These are phyloP conservation scores for Phalanger gymnotis DNA, from an alignment of 2,797 vertebrate species.

Conservation along the genomic window DNA sequence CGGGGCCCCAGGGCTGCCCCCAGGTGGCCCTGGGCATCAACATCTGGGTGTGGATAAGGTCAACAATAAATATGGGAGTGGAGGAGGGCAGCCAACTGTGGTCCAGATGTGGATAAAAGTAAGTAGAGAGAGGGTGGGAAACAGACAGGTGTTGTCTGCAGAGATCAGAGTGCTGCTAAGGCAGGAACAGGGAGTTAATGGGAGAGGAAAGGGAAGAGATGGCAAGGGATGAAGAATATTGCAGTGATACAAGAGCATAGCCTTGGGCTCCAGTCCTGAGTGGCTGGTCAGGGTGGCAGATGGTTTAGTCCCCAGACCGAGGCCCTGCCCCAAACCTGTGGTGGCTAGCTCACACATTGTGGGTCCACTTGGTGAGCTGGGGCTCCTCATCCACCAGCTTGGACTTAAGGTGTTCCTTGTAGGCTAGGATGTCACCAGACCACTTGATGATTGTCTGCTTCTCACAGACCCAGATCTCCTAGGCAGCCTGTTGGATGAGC, in stretches of 20 bases:
- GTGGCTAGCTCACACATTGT: constrained; percentile 87
- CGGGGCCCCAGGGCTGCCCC: constrained; percentile 6
- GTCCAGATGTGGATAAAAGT: constrained; percentile 60
- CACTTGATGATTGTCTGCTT: constrained; percentile 98
- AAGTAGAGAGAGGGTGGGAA: constrained; percentile 64
- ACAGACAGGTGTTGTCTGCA: constrained; percentile 62
- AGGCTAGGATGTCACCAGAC: constrained; percentile 95
- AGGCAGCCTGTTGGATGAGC: constrained; percentile 98
- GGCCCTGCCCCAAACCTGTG: constrained; percentile 37
- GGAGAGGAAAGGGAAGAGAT: constrained; percentile 68
- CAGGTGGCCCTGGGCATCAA: constrained; percentile 41
- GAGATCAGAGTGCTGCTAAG: constrained; percentile 71
- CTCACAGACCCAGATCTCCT: constrained; percentile 99
- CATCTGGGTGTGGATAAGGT: constrained; percentile 15
- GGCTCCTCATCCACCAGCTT: constrained; percentile 88
- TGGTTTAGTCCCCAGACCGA: constrained; percentile 43
- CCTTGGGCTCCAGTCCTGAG: constrained; percentile 73
- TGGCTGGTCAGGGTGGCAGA: constrained; percentile 58
- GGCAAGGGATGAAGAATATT: constrained; percentile 75
- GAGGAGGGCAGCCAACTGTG: constrained; percentile 55
- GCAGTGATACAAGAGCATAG: constrained; percentile 80
- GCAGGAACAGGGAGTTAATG: constrained; percentile 39
- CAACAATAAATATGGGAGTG: constrained; percentile 58
- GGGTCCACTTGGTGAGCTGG: constrained; percentile 90
- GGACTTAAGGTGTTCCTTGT: constrained; percentile 98